These are phyloP conservation scores for Phaenicophaeus curvirostris DNA, from an alignment of 2,797 vertebrate genomes.

Conservation along the genomic window DNA sequence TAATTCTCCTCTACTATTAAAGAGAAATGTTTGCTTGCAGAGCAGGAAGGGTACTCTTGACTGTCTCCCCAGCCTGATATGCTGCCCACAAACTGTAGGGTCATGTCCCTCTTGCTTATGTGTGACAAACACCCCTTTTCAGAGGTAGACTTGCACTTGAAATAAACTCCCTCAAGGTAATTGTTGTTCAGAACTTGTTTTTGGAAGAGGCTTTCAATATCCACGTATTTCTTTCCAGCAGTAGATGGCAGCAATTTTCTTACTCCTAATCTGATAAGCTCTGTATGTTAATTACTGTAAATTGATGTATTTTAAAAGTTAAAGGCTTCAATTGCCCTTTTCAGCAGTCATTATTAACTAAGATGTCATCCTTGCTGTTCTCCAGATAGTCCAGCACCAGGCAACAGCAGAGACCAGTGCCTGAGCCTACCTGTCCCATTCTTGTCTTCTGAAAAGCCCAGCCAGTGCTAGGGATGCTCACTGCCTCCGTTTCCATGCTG, in stretches of 20 bases:
- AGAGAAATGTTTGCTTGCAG: not conserved
- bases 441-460: not conserved
- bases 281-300: not conserved
- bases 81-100: not conserved
- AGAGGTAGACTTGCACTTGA: not conserved
- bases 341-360: not conserved
- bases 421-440: not conserved
- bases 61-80: not conserved
- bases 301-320: not conserved
- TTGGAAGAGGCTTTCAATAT: not conserved
- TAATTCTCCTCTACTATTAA: not conserved
- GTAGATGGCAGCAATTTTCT: conserved; percentile 74
- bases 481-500: not conserved
- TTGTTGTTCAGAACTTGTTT: not conserved
- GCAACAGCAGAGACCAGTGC: not conserved
- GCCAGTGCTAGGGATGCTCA: not conserved
- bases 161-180: not conserved
- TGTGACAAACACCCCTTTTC: not conserved
- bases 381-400: not conserved
- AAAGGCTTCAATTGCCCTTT: not conserved
- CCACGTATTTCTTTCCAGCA: conserved; percentile 53
- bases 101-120: not conserved
- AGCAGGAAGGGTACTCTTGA: not conserved
- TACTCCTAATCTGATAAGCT: conserved; percentile 14
- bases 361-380: not conserved